These are phyloP conservation scores for Carassius gibelio DNA, from an alignment of 2,113 vertebrate species.

Conservation along the genomic window DNA sequence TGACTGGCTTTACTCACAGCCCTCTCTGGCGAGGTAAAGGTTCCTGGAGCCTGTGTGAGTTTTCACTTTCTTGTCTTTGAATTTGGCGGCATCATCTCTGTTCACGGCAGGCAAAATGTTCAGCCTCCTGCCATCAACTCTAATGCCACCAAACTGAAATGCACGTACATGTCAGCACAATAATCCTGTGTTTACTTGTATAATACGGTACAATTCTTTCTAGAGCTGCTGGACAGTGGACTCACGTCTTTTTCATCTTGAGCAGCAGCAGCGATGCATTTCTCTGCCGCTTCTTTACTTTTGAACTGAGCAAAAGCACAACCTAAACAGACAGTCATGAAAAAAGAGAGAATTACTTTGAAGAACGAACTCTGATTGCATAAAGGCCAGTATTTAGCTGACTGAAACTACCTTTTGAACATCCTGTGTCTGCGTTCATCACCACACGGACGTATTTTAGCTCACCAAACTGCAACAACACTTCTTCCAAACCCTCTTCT, in stretches of 20 bases:
- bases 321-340: conserved; percentile 69
- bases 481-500: conserved; percentile 82
- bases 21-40: conserved; percentile 89
- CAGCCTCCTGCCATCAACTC: conserved; percentile 81
- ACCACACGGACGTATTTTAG: conserved; percentile 84
- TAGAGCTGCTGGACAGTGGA: background rate
- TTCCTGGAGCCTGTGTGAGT: conserved; percentile 85
- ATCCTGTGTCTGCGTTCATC: conserved; percentile 83
- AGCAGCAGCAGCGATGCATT: conserved; percentile 75
- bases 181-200: background rate
- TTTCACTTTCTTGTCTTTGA: conserved; percentile 77
- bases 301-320: conserved; percentile 88
- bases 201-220: background rate
- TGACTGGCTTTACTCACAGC: conserved; percentile 79
- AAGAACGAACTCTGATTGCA: background rate
- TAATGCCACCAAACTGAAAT: conserved; percentile 79
- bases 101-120: conserved; percentile 81
- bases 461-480: conserved; percentile 82
- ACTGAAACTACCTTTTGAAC: conserved; percentile 81
- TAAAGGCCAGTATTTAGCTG: background rate
- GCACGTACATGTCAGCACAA: conserved; percentile 16
- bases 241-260: conserved; percentile 79
- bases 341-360: background rate
- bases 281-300: conserved; percentile 81
- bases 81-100: conserved; percentile 81